phyloP scores from a whole-genome alignment of 2,888 invertebrate species.

The Phortica okadai region DNA sequence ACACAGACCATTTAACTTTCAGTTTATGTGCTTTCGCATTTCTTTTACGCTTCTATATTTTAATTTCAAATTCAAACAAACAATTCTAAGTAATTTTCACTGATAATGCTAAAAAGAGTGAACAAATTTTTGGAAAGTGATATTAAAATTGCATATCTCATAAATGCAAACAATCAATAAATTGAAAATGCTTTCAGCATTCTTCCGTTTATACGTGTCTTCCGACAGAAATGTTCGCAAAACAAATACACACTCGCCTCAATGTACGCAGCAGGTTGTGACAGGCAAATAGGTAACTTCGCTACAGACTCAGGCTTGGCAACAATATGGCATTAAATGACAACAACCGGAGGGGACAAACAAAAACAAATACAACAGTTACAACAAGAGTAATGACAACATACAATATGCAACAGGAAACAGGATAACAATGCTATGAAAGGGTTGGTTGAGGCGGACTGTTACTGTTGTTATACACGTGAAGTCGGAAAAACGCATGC shows the following conservation, averaged over 20 bases:
- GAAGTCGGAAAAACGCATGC: neutral
- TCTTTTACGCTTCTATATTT: neutral
- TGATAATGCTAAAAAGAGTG: neutral
- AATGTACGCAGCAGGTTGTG: constrained; percentile 41
- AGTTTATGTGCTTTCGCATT: neutral
- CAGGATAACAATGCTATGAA: constrained; percentile 34
- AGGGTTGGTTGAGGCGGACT: neutral
- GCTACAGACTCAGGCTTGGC: neutral
- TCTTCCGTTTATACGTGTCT: neutral
- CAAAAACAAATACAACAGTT: constrained; percentile 52
- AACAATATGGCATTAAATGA: constrained; percentile 53
- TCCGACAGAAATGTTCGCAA: neutral
- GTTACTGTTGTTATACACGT: neutral
- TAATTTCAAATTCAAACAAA: neutral
- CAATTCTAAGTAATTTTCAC: neutral
- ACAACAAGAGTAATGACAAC: constrained; percentile 34
- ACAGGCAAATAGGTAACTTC: constrained; percentile 25
- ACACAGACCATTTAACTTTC: too few relatives aligned
- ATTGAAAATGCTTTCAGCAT: neutral
- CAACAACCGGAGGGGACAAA: constrained; percentile 53
- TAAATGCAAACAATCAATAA: neutral
- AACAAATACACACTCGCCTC: neutral
- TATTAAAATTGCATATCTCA: neutral
- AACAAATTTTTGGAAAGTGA: neutral
- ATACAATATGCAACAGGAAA: constrained; percentile 51